Percentiles rank a stretch among this genome's conserved stretches.
Evolutionary conservation across 2,113 vertebrate species (phyloP).

Genomic region (Bagarius yarrelli): DNA sequence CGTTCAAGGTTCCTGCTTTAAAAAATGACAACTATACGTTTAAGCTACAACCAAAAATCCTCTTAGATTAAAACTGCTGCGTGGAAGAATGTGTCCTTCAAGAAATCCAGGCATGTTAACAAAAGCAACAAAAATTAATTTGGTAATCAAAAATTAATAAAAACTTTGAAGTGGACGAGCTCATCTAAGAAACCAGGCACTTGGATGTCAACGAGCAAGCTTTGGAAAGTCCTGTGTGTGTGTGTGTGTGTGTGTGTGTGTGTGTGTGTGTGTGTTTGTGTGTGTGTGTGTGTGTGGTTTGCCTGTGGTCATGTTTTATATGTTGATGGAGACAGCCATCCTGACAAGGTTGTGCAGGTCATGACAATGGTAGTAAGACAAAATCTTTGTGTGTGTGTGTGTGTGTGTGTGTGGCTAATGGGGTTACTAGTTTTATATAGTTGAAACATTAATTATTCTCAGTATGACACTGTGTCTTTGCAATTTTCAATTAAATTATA

Average conservation of each 20-base stretch:
- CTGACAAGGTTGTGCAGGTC: neutral
- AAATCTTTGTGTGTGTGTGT: slow-evolving; percentile 15
- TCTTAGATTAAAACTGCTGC: no score
- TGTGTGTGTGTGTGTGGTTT: neutral
- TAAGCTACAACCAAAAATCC: neutral
- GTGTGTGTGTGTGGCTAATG: slow-evolving; percentile 28
- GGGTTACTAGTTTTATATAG: slow-evolving; percentile 25
- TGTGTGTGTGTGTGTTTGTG: slow-evolving; percentile 25
- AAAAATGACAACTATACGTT: neutral
- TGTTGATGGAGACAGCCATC: neutral
- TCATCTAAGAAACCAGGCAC: slow-evolving; percentile 34
- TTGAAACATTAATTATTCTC: slow-evolving; percentile 20
- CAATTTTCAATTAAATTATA: no score
- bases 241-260: slow-evolving; percentile 23
- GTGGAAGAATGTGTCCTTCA: neutral
- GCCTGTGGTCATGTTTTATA: slow-evolving; percentile 6
- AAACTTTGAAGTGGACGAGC: slow-evolving; percentile 28
- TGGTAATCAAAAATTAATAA: no score
- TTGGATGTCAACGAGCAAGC: slow-evolving; percentile 34
- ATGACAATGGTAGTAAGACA: neutral
- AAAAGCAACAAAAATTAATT: neutral
- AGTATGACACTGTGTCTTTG: slow-evolving; percentile 27
- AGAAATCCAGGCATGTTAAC: neutral
- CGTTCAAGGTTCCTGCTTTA: neutral
- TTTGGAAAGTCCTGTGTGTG: slow-evolving; percentile 43